Percentiles rank a stretch among this genome's conserved stretches.
phyloP scores from a whole-genome alignment of 2,113 vertebrate species.

The Cavia porcellus region DNA sequence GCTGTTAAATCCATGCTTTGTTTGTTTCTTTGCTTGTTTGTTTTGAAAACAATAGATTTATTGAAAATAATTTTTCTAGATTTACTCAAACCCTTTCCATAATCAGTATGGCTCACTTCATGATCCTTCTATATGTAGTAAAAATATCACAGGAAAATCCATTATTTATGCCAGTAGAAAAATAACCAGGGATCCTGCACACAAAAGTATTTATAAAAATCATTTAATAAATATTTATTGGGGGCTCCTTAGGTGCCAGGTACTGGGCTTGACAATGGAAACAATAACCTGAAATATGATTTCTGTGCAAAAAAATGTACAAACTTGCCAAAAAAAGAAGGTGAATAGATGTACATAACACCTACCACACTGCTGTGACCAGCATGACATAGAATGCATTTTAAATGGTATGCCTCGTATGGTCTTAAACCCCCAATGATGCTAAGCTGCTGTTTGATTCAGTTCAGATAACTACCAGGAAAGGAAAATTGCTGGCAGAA shows the following conservation, averaged over 20 bases:
- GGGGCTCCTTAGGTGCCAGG: neutral
- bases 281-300: neutral
- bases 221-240: conserved; percentile 27
- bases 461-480: neutral
- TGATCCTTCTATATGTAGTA: neutral
- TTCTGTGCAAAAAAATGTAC: conserved; percentile 5
- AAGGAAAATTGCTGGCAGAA: neutral
- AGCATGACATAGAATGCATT: neutral
- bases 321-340: neutral
- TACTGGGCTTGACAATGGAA: neutral
- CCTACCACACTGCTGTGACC: neutral
- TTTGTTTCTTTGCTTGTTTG: neutral
- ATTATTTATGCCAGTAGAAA: neutral
- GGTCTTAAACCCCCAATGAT: neutral
- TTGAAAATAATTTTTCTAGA: neutral
- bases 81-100: neutral
- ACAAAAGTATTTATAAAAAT: neutral
- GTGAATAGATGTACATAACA: neutral
- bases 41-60: neutral
- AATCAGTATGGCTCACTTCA: neutral
- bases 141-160: neutral
- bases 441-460: neutral
- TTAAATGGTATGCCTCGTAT: neutral
- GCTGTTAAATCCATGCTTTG: neutral
- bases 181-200: neutral